Percentiles rank a stretch among this genome's conserved stretches.
Conservation (phyloP, 2,113 vertebrate genomes). For the Sinosuthora webbiana region DNA sequence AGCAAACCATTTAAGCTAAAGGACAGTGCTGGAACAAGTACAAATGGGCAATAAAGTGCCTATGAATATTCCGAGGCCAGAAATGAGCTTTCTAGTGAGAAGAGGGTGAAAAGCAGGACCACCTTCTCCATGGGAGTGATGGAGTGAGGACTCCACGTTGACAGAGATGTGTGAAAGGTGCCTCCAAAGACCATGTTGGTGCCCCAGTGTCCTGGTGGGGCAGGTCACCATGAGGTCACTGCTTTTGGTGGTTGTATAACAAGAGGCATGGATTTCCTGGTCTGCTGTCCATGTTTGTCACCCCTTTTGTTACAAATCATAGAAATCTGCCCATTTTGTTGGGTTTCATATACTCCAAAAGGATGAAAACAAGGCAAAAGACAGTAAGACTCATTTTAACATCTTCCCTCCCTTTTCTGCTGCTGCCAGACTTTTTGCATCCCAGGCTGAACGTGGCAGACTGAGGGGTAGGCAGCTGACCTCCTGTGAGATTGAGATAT, state of each 20-base stretch:
- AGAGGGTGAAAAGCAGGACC: not conserved
- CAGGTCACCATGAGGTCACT: not conserved
- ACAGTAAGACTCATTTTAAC: not conserved
- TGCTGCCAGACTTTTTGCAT: not conserved
- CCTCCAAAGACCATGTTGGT: not conserved
- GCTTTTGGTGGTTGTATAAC: not conserved
- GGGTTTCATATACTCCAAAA: not conserved
- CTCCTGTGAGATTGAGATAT: not conserved
- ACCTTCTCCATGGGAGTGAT: not conserved
- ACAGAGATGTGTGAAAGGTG: not conserved
- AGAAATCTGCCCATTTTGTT: not conserved
- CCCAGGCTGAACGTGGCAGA: not conserved
- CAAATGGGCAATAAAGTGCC: slow-evolving; percentile 9
- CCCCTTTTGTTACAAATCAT: not conserved
- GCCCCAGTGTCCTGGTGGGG: not conserved
- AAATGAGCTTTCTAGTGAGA: slow-evolving; percentile 1
- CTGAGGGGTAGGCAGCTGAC: not conserved
- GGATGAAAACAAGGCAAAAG: not conserved
- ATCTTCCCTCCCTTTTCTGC: not conserved
- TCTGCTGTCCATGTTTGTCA: not conserved
- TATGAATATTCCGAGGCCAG: slow-evolving; percentile 35
- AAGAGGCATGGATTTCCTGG: not conserved
- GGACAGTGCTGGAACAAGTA: slow-evolving; percentile 42
- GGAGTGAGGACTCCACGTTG: not conserved
- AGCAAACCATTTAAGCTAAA: slow-evolving; percentile 25